These are phyloP conservation scores for Uloborus diversus DNA, from an alignment of 1,140 invertebrate species.

Conservation along the genomic window DNA sequence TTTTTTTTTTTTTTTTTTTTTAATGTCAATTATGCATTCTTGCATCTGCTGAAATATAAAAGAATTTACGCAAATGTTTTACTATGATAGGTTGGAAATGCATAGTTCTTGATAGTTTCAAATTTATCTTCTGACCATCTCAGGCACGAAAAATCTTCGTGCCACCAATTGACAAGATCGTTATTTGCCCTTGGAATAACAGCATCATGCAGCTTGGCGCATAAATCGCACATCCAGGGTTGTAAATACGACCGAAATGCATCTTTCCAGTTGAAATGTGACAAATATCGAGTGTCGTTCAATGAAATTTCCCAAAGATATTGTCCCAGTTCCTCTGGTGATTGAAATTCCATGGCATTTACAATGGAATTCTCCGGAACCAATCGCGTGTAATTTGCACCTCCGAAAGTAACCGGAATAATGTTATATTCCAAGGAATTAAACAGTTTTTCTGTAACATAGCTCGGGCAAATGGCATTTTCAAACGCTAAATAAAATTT, in stretches of 20 bases:
- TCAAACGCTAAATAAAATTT: slow-evolving; percentile 68
- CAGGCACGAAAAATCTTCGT: slow-evolving; percentile 31
- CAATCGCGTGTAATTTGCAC: slow-evolving; percentile 60
- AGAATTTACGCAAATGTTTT: slow-evolving; percentile 4
- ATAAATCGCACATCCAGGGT: slow-evolving; percentile 62
- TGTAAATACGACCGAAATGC: slow-evolving; percentile 17
- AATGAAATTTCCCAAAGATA: slow-evolving; percentile 31
- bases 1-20: too few relatives aligned
- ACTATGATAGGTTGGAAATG: slow-evolving; percentile 28
- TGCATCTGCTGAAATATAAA: neutral
- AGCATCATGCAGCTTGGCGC: slow-evolving; percentile 64
- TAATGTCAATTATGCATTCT: too few relatives aligned
- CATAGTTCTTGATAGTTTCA: neutral
- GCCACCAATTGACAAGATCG: slow-evolving; percentile 62
- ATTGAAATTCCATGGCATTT: slow-evolving; percentile 55
- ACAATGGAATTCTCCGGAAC: slow-evolving; percentile 58
- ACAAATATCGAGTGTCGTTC: slow-evolving; percentile 21
- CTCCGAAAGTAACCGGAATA: slow-evolving; percentile 66
- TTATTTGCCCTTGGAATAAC: slow-evolving; percentile 60
- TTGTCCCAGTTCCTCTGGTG: slow-evolving; percentile 44
- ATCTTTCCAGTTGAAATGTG: slow-evolving; percentile 50
- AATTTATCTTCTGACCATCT: slow-evolving; percentile 37
- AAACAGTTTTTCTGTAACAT: slow-evolving; percentile 68
- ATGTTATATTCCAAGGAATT: slow-evolving; percentile 60
- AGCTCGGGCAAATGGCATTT: slow-evolving; percentile 67